Percentiles rank a stretch among this genome's conserved stretches.
Conservation (phyloP, 1,140 invertebrate species). For the Matsumurasca onukii region DNA sequence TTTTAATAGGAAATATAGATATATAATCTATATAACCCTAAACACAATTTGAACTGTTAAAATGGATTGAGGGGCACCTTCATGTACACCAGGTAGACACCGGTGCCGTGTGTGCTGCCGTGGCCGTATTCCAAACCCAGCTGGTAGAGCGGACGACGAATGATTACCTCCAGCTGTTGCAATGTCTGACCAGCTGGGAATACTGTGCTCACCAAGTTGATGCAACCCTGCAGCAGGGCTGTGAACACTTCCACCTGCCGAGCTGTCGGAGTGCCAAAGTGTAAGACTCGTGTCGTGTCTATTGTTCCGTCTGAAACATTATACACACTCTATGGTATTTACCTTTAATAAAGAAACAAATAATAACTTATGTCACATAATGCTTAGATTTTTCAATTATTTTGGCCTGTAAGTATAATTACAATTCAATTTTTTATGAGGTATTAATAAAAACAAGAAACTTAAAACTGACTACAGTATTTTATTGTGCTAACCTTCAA, state of each 20-base stretch:
- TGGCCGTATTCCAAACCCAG: conserved; percentile 60
- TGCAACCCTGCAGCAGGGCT: conserved; percentile 62
- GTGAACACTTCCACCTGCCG: conserved; percentile 63
- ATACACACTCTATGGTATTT: too few species aligned
- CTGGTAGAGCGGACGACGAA: conserved; percentile 54
- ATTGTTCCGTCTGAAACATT: conserved; percentile 59
- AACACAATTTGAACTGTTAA: background rate
- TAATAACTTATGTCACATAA: too few species aligned
- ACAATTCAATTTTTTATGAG: too few species aligned
- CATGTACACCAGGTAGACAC: conserved; percentile 63
- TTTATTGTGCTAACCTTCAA: background rate
- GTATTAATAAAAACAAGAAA: too few species aligned
- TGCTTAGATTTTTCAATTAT: too few species aligned
- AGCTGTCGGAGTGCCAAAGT: conserved; percentile 56
- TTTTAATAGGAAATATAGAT: too few species aligned
- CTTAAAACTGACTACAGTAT: background rate
- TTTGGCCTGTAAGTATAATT: too few species aligned
- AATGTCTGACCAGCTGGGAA: conserved; percentile 49
- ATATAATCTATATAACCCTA: background rate
- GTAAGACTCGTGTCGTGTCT: conserved; percentile 66
- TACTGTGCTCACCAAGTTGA: conserved; percentile 50
- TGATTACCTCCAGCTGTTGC: conserved; percentile 51
- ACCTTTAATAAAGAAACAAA: too few species aligned
- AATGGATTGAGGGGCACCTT: conserved; percentile 61
- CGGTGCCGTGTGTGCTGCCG: conserved; percentile 64